These are phyloP conservation scores for Andrena flavipes DNA, from an alignment of 2,888 invertebrate genomes.

Conservation along the genomic window DNA sequence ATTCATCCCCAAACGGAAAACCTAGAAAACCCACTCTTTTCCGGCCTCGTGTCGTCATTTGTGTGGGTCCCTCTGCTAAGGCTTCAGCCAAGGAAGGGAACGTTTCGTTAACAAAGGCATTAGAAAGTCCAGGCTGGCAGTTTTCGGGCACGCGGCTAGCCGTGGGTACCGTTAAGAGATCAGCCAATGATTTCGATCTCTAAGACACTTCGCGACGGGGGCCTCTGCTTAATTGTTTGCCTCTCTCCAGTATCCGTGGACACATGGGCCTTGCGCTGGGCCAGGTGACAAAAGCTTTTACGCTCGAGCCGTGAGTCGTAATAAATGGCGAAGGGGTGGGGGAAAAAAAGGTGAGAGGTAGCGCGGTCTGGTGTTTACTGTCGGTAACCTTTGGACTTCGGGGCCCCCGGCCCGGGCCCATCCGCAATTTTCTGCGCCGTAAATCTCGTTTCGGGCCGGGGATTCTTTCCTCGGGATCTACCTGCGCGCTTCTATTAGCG, in stretches of 20 bases:
- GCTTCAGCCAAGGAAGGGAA: not conserved
- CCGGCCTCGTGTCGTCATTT: not conserved
- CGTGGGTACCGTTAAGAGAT: constrained; percentile 38
- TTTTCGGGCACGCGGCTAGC: constrained; percentile 1
- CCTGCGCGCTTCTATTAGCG: constrained; percentile 55
- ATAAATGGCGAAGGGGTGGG: not conserved
- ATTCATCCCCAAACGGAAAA: not conserved
- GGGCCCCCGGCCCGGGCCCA: not conserved
- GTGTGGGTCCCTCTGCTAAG: not conserved
- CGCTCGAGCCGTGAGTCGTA: constrained; percentile 5
- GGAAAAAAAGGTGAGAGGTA: constrained; percentile 30
- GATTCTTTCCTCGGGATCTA: constrained; percentile 41
- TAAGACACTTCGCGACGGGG: not conserved
- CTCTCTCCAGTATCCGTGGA: constrained; percentile 12
- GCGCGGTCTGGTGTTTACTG: constrained; percentile 19
- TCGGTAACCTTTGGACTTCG: constrained; percentile 50
- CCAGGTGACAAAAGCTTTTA: constrained; percentile 59
- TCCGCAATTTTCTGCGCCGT: constrained; percentile 30
- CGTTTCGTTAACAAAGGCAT: constrained; percentile 12
- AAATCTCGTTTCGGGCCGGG: constrained; percentile 50
- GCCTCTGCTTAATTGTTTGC: constrained; percentile 27
- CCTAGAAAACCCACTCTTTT: not conserved
- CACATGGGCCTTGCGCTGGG: not conserved
- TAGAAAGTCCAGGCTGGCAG: constrained; percentile 38
- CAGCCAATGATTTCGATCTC: constrained; percentile 10